Base-by-base conservation (phyloP, 2,888 invertebrate species). In the Agonopterix arenella region DNA sequence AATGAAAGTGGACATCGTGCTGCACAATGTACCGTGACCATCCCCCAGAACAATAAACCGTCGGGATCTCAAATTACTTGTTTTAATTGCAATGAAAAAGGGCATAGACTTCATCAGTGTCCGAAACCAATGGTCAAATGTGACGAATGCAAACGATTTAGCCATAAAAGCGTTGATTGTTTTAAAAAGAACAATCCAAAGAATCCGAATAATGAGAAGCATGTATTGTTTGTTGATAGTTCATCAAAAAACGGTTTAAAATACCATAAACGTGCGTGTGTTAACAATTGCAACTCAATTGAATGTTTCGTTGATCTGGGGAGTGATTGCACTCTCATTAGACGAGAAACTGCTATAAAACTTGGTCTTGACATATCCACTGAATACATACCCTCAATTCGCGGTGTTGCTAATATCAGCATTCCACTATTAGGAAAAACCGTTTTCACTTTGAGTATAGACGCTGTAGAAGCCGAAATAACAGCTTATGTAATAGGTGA, bases 1-100 rank as follows among this genome's bases (percentile, higher is more conserved):
- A 45, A 47, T 36, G 44, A 47, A 36, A 28, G 11, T 8, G 50
- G 50, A 3, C 40, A 50, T 36, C 44, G 44, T 11, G 36, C 44
- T 10, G 36, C 9, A 10, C 50, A 47, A 47, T 47, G 50, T 9
- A 36, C 18, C 38, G 10, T 13, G 11, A 41, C n/a, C 16, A 40
- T 8, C 8, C n/a, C 11, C 8, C 44, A 44, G 11, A 28, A 10
- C 28, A 45, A 42, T 11, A 37, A 46, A 13, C 7, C 13, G 10
- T 13, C 36, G 7, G 9, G 11, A 5, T 44, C 11, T 37, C 36
- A 11, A 2, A 13, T 44, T 8, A 13, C 11, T 11, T 50, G 50
- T 47, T 50, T 50, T 43, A 50, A 50, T n/a, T 50, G 50, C 16
- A 44, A 47, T 10, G 50, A 50, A n/a, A 47, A 44, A n/a, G 50